Evolutionary conservation across 1,140 invertebrate species (phyloP).

Genomic region (Phthorimaea operculella): DNA sequence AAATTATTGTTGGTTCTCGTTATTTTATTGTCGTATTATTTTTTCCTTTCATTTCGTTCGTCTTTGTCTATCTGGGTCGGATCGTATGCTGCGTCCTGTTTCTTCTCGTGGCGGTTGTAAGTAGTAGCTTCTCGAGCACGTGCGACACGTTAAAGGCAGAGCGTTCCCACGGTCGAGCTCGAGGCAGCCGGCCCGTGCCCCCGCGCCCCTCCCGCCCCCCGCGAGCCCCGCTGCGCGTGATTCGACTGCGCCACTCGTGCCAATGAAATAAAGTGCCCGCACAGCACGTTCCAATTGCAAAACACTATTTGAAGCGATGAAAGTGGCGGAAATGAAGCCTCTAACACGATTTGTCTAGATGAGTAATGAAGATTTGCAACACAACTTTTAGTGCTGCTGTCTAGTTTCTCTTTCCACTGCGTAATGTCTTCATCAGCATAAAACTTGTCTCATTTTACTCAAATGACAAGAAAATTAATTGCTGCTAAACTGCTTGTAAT

Average conservation of each 20-base stretch:
- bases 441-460: background rate
- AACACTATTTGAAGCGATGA: constrained; percentile 43
- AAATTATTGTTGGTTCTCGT: constrained; percentile 56
- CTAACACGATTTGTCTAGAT: constrained; percentile 12
- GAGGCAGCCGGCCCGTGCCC: constrained; percentile 33
- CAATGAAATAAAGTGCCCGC: constrained; percentile 58
- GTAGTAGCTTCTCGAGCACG: constrained; percentile 58
- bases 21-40: constrained; percentile 58
- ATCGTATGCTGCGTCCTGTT: constrained; percentile 26
- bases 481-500: background rate
- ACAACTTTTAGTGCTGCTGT: background rate
- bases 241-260: constrained; percentile 58
- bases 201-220: constrained; percentile 11
- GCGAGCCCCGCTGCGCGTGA: constrained; percentile 42
- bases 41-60: constrained; percentile 33
- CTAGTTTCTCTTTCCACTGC: too few relatives aligned
- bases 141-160: constrained; percentile 65
- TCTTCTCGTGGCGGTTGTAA: constrained; percentile 33
- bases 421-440: background rate
- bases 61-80: constrained; percentile 25
- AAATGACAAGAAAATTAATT: background rate
- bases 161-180: constrained; percentile 62
- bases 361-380: background rate
- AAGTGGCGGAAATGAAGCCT: constrained; percentile 41
- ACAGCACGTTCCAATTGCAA: constrained; percentile 61